Percentiles rank a stretch among this genome's conserved stretches.
phyloP scores from a whole-genome alignment of 2,888 invertebrate species.

The Stenotaenia linearis region DNA sequence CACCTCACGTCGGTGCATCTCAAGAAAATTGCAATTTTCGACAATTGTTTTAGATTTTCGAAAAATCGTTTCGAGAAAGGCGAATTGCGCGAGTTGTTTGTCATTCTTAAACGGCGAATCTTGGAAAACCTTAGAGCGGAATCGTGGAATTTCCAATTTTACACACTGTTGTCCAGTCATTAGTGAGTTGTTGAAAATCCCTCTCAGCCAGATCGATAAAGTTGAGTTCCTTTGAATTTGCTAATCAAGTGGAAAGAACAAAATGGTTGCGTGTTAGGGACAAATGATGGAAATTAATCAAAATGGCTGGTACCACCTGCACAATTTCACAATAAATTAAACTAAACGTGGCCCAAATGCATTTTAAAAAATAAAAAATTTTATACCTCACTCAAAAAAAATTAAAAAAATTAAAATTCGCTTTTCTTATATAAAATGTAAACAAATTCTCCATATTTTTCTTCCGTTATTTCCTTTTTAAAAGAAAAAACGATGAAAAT shows the following conservation, averaged over 20 bases:
- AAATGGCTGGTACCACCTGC: slow-evolving; percentile 26
- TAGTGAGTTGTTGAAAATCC: slow-evolving; percentile 24
- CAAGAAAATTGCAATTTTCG: slow-evolving; percentile 10
- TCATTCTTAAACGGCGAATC: too few relatives aligned
- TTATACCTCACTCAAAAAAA: neutral
- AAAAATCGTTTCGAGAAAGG: too few relatives aligned
- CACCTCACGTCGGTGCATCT: neutral
- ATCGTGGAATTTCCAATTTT: neutral
- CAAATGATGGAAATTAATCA: slow-evolving; percentile 26
- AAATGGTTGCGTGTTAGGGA: slow-evolving; percentile 24
- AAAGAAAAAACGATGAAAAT: too few relatives aligned
- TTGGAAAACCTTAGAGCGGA: neutral
- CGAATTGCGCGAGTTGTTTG: too few relatives aligned
- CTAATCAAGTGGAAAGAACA: slow-evolving; percentile 26
- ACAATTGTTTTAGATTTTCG: too few relatives aligned
- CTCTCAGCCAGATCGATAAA: slow-evolving; percentile 19
- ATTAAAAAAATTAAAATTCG: neutral
- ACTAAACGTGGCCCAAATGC: neutral
- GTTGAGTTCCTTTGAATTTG: slow-evolving; percentile 26
- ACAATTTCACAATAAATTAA: slow-evolving; percentile 26
- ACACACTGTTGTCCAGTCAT: slow-evolving; percentile 26
- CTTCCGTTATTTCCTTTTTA: too few relatives aligned
- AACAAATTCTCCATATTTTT: too few relatives aligned
- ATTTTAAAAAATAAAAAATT: neutral
- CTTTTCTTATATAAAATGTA: too few relatives aligned